A percentile compares a stretch with the other conserved stretches of the same genome.
Evolutionary conservation across 2,888 invertebrate genomes (phyloP).

Genomic region (Cosmorhoe ocellata): DNA sequence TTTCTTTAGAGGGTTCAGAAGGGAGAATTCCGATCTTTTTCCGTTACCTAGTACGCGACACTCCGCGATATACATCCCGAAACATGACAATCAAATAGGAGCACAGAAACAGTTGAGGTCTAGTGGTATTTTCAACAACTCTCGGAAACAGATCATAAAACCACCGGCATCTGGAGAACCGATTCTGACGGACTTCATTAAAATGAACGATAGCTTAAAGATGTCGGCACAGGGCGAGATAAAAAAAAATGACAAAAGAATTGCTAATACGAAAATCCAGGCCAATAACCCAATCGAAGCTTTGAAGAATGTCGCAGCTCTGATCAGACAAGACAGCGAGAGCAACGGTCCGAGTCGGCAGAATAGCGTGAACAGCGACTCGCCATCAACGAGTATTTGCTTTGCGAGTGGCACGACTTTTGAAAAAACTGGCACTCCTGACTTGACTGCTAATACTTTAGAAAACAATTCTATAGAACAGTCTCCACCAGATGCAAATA

Average conservation of each 20-base stretch:
- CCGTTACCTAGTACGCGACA: constrained; percentile 88
- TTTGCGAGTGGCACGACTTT: constrained; percentile 62
- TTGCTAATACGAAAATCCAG: constrained; percentile 51
- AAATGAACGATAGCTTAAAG: constrained; percentile 79
- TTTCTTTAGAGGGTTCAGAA: constrained; percentile 89
- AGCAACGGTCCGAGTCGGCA: constrained; percentile 64
- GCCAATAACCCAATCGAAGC: constrained; percentile 69
- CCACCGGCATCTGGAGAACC: constrained; percentile 84
- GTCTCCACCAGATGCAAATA: constrained; percentile 52
- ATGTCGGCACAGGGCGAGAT: constrained; percentile 69
- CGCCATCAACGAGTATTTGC: constrained; percentile 71
- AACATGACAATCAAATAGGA: constrained; percentile 74
- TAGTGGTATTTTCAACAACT: constrained; percentile 87
- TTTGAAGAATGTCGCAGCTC: constrained; percentile 68
- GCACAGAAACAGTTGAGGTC: constrained; percentile 82
- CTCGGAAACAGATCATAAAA: constrained; percentile 82
- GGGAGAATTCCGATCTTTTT: constrained; percentile 93
- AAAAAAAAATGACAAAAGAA: constrained; percentile 59
- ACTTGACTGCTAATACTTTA: constrained; percentile 63
- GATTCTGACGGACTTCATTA: constrained; percentile 86
- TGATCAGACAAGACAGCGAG: constrained; percentile 71
- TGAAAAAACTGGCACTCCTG: constrained; percentile 65
- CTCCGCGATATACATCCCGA: constrained; percentile 86
- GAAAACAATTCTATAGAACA: constrained; percentile 50
- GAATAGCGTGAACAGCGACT: constrained; percentile 69